Evolutionary conservation across 2,797 vertebrate genomes (phyloP).

Genomic region (Sphenopsis melanotis): DNA sequence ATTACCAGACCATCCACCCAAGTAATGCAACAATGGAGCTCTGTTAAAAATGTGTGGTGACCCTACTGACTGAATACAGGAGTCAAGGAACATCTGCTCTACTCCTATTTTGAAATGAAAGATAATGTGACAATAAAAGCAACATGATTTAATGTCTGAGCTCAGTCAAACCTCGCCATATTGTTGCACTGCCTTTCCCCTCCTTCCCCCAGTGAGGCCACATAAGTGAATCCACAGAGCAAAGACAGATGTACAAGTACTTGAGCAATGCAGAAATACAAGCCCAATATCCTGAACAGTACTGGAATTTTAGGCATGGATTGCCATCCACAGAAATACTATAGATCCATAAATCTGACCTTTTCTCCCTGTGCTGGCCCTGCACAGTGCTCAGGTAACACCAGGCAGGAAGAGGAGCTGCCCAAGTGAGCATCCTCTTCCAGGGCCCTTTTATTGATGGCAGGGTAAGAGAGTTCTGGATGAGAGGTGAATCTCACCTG

Average conservation of each 20-base stretch:
- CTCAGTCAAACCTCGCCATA: conserved; percentile 9
- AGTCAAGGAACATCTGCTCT: conserved; percentile 66
- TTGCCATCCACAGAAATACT: not conserved
- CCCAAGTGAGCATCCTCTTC: not conserved
- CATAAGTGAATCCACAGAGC: conserved; percentile 50
- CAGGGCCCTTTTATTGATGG: not conserved
- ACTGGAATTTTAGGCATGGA: not conserved
- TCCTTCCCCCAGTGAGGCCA: conserved; percentile 4
- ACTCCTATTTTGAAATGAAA: conserved; percentile 42
- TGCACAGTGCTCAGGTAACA: not conserved
- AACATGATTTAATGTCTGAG: conserved; percentile 53
- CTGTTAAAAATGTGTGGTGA: conserved; percentile 46
- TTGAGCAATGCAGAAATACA: not conserved
- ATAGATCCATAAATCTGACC: not conserved
- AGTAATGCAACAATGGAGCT: conserved; percentile 37
- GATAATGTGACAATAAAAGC: conserved; percentile 56
- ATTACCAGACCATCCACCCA: conserved; percentile 28
- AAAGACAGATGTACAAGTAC: conserved; percentile 37
- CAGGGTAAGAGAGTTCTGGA: not conserved
- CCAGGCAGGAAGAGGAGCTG: not conserved
- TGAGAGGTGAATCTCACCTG: not conserved
- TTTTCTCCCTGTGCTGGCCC: not conserved
- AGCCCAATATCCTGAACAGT: not conserved
- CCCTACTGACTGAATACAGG: conserved; percentile 29
- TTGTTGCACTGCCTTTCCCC: not conserved